Percentiles rank a stretch among this genome's conserved stretches.
phyloP scores from a whole-genome alignment of 2,113 vertebrate genomes.

The Gymnorhina tibicen region DNA sequence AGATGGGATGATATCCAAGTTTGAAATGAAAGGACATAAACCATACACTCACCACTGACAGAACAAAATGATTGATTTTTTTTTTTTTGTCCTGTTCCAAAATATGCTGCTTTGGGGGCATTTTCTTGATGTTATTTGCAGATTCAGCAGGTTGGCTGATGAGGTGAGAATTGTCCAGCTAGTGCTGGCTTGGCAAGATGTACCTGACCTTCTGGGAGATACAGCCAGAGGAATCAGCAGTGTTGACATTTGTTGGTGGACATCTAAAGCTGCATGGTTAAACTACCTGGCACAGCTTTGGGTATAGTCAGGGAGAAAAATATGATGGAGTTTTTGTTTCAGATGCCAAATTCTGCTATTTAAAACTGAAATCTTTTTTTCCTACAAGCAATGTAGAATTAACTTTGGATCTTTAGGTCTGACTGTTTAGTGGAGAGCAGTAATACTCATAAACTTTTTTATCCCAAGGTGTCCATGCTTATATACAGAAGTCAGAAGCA shows the following conservation, averaged over 20 bases:
- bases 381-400: not conserved
- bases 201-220: not conserved
- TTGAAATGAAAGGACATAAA: not conserved
- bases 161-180: not conserved
- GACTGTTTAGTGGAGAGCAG: not conserved
- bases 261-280: not conserved
- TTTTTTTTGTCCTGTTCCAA: not conserved
- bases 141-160: slow-evolving; percentile 18
- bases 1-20: not conserved
- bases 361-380: not conserved
- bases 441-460: not conserved
- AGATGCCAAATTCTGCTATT: not conserved
- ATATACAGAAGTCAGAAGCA: not conserved
- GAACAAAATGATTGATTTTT: not conserved
- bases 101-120: not conserved
- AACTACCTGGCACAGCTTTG: not conserved
- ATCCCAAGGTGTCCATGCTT: not conserved
- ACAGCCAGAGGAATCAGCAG: not conserved
- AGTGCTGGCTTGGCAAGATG: not conserved
- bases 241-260: not conserved
- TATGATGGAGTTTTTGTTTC: not conserved
- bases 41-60: not conserved
- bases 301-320: not conserved
- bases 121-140: slow-evolving; percentile 26
- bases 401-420: not conserved